Conservation (phyloP, 2,113 vertebrate genomes). For the Pangasianodon hypophthalmus region DNA sequence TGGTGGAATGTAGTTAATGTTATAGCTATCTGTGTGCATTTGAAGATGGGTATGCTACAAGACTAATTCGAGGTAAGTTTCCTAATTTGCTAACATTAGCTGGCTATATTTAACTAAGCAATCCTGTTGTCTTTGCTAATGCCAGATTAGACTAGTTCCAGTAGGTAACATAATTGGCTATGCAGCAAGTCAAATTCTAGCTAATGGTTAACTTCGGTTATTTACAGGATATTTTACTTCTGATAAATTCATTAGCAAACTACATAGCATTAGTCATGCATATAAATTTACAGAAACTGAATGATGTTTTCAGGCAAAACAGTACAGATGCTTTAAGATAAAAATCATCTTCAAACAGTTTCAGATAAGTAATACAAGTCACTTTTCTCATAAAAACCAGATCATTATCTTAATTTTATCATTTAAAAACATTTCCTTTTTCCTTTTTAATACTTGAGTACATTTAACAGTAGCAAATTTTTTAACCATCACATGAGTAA, state of each 20-base stretch:
- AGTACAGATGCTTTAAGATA: neutral
- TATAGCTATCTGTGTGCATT: neutral
- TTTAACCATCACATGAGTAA: neutral
- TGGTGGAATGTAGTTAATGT: neutral
- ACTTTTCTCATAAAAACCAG: neutral
- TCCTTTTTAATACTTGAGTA: neutral
- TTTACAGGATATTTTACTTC: neutral
- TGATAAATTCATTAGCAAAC: neutral
- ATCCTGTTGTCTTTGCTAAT: neutral
- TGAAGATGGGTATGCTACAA: neutral
- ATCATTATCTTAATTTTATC: neutral
- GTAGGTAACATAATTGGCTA: neutral
- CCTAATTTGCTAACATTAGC: neutral
- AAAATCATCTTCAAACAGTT: neutral
- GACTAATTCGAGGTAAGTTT: neutral
- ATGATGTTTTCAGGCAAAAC: neutral
- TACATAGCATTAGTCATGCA: neutral
- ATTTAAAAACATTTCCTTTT: neutral
- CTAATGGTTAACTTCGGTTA: neutral
- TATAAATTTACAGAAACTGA: neutral
- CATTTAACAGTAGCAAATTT: neutral
- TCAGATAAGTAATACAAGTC: neutral
- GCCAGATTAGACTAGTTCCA: neutral
- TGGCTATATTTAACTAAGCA: neutral
- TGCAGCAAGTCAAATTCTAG: neutral